Conservation (phyloP, 2,888 invertebrate species). For the Drosophila antonietae region DNA sequence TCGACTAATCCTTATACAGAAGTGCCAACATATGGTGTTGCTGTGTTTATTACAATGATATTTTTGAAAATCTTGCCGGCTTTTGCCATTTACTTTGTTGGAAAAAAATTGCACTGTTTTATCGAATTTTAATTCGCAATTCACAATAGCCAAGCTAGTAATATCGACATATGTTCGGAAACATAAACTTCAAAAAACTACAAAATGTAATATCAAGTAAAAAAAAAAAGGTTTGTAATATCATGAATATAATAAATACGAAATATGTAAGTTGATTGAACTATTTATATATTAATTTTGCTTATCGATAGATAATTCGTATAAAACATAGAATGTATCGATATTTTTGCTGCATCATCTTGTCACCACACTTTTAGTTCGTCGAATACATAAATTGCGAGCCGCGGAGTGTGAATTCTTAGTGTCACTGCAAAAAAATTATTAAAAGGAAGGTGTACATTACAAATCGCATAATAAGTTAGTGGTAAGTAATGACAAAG, state of each 20-base stretch:
- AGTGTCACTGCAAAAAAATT: constrained; percentile 9
- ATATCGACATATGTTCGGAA: not conserved
- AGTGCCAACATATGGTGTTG: not conserved
- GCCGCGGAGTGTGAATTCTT: constrained; percentile 34
- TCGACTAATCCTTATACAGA: not conserved
- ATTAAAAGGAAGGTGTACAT: constrained; percentile 11
- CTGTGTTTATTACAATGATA: not conserved
- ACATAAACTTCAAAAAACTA: not conserved
- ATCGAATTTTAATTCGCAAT: not conserved
- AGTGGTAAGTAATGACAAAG: constrained; percentile 42
- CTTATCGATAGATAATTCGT: constrained; percentile 9
- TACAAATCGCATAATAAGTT: constrained; percentile 15
- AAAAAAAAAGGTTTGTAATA: not conserved
- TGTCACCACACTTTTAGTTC: constrained; percentile 32
- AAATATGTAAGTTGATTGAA: not conserved
- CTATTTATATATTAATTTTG: not conserved
- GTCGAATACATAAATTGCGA: constrained; percentile 52
- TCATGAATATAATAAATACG: not conserved
- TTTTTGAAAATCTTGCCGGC: constrained; percentile 7
- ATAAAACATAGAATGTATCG: constrained; percentile 10
- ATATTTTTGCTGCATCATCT: constrained; percentile 31
- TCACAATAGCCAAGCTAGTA: not conserved
- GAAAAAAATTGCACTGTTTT: not conserved
- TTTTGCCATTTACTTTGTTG: not conserved
- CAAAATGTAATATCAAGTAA: not conserved